phyloP scores from a whole-genome alignment of 2,888 invertebrate genomes.

The Cerceris ruficornis region DNA sequence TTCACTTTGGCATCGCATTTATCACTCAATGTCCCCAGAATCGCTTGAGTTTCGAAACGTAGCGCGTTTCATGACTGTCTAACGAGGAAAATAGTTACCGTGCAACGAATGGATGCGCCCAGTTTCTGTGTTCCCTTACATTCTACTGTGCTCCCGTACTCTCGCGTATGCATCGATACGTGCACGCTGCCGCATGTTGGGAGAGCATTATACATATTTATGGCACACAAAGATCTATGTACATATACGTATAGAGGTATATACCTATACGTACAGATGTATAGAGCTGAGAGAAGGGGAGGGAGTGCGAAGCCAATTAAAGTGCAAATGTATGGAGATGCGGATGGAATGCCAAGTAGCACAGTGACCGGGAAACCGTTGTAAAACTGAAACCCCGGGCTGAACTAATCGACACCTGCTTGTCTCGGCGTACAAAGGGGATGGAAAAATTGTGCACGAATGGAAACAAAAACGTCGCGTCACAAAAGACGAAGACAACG shows the following conservation, averaged over 20 bases:
- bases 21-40: conserved; percentile 52
- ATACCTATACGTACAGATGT: conserved; percentile 30
- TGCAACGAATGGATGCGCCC: conserved; percentile 18
- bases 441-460: neutral
- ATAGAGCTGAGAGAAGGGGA: conserved; percentile 20
- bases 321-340: conserved; percentile 80
- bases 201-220: conserved; percentile 70
- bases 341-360: conserved; percentile 74
- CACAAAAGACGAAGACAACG: neutral
- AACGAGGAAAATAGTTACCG: conserved; percentile 60
- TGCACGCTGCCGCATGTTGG: neutral
- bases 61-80: conserved; percentile 53
- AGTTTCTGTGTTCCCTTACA: neutral
- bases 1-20: conserved; percentile 58
- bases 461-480: neutral
- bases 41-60: conserved; percentile 51
- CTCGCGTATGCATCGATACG: too few species aligned
- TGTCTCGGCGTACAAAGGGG: neutral
- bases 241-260: conserved; percentile 25
- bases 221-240: conserved; percentile 49
- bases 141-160: too few species aligned
- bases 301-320: conserved; percentile 76
- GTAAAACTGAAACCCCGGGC: conserved; percentile 65
- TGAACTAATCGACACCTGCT: conserved; percentile 58
- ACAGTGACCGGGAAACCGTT: conserved; percentile 73